Percentiles rank a stretch among this genome's conserved stretches.
Conservation (phyloP, 2,888 invertebrate genomes). For the Sphaerophoria taeniata region DNA sequence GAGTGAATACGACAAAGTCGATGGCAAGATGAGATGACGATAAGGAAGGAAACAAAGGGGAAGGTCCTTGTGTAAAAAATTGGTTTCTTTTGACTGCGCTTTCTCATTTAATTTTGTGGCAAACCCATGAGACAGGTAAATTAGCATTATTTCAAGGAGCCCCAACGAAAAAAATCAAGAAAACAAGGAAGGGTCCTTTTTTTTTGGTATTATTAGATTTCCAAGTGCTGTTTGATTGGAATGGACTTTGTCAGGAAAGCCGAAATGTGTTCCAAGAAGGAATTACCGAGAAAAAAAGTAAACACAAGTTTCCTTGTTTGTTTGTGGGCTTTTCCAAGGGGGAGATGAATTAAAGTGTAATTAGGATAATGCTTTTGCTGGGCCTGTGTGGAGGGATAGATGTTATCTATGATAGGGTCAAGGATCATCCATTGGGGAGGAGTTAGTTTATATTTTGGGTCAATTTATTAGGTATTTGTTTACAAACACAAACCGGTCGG, state of each 20-base stretch:
- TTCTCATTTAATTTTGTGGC: constrained; percentile 57
- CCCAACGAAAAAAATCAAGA: no score
- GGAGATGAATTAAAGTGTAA: constrained; percentile 59
- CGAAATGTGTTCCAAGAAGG: background rate
- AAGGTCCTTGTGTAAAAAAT: constrained; percentile 9
- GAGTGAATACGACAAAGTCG: constrained; percentile 37
- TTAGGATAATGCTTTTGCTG: constrained; percentile 51
- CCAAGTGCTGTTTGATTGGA: constrained; percentile 15
- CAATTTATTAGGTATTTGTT: background rate
- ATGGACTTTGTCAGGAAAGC: constrained; percentile 12
- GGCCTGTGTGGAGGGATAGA: background rate
- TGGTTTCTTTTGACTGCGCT: constrained; percentile 34
- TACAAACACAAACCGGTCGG: background rate
- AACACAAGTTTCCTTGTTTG: constrained; percentile 17
- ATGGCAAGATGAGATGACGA: background rate
- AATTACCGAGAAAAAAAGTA: background rate
- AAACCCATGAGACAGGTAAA: constrained; percentile 64
- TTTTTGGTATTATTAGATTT: background rate
- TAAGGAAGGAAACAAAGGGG: background rate
- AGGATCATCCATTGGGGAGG: constrained; percentile 28
- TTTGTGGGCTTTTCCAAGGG: constrained; percentile 2
- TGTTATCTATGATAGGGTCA: constrained; percentile 61
- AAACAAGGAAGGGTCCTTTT: constrained; percentile 26
- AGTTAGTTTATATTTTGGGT: constrained; percentile 24
- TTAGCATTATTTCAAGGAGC: constrained; percentile 58